Evolutionary conservation across 1,140 invertebrate species (phyloP), one percentile per base, ranked within the genome.

Genomic region (Trachymyrmex septentrionalis): DNA sequence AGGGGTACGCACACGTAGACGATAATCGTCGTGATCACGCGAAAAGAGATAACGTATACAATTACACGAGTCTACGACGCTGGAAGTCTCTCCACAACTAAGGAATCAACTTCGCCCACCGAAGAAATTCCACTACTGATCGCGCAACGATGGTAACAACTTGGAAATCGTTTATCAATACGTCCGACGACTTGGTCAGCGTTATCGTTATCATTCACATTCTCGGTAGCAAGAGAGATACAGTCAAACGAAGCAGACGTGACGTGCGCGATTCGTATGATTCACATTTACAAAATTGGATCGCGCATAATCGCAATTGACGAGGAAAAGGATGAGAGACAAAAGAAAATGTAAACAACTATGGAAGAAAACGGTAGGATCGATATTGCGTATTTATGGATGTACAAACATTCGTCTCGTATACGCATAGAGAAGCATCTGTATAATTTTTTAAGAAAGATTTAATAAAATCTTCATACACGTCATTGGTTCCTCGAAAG

Each of bases 161-260:
- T 84, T 34, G 10, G 19, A n/a, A 72, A 82, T 82, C 38, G n/a
- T 75, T 75, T 63, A 75, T 75, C 55, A 61, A 84, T 38, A 63
- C n/a, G 27, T 5, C 9, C 21, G 7, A n/a, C 57, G 64, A 57
- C 63, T 87, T 24, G 53, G 21, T 66, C 10, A 12, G 19, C 53
- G 30, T 64, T 89, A 90, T 90, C 88, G 55, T 86, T 88, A 82
- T 89, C 84, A 34, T 34, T 38, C 12, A 14, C 27, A 48, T 19
- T 50, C 12, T 19, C 38, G 57, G 75, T 72, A 59, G 7, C 4
- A 19, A 9, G 1, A 0, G 21, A 24, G 19, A 24, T 57, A 69
- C 3, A 76, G 75, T 16, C 14, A n/a, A n/a, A 21, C 12, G 38
- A 19, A 6, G 30, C 12, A 7, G n/a, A 44, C 14, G 19, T 30